Conservation (phyloP, 2,797 vertebrate genomes). For the Channa striata region DNA sequence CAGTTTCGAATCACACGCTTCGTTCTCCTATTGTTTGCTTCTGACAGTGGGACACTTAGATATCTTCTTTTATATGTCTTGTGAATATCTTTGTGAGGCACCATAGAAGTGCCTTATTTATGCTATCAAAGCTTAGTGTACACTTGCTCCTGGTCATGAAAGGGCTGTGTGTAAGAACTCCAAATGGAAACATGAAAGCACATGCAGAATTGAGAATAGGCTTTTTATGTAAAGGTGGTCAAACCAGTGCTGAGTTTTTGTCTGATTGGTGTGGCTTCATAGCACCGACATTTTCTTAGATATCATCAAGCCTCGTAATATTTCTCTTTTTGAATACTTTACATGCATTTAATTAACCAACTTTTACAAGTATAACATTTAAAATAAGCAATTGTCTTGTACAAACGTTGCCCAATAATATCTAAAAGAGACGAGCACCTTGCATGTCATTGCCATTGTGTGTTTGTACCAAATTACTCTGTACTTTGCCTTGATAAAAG, state of each 20-base stretch:
- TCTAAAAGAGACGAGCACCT: no score
- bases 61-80: slow-evolving; percentile 71
- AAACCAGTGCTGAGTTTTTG: slow-evolving; percentile 22
- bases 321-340: slow-evolving; percentile 13
- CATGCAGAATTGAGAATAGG: slow-evolving; percentile 38
- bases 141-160: slow-evolving; percentile 53
- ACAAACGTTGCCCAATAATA: no score
- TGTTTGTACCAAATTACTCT: no score
- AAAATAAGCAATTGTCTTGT: no score
- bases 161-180: slow-evolving; percentile 44
- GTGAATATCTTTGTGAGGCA: slow-evolving; percentile 70
- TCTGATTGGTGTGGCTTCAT: slow-evolving; percentile 28
- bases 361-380: background rate
- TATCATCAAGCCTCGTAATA: background rate
- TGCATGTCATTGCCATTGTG: no score
- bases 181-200: slow-evolving; percentile 70
- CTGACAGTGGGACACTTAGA: slow-evolving; percentile 65
- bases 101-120: slow-evolving; percentile 61
- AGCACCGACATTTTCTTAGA: slow-evolving; percentile 6
- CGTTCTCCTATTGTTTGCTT: slow-evolving; percentile 65
- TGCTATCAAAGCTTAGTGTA: slow-evolving; percentile 64
- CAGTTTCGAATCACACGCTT: slow-evolving; percentile 65
- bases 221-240: slow-evolving; percentile 35
- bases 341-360: background rate
- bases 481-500: no score